Conservation (phyloP, 2,888 invertebrate genomes). For the Orthosia gothica region DNA sequence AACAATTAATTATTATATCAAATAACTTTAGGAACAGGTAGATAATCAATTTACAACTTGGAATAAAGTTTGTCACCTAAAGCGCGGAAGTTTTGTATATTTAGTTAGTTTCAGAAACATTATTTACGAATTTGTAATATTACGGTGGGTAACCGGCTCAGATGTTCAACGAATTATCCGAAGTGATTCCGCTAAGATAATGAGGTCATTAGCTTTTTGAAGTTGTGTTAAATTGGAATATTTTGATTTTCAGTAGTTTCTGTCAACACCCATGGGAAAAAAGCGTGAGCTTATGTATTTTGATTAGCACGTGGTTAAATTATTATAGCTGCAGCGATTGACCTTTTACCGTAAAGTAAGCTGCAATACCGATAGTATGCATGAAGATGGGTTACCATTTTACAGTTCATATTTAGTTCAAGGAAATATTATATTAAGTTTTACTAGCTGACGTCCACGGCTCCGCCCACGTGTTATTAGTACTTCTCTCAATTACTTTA, state of each 20-base stretch:
- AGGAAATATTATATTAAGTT: too few species aligned
- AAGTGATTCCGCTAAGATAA: neutral
- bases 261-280: too few species aligned
- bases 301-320: neutral
- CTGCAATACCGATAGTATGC: too few species aligned
- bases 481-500: too few species aligned
- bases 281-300: too few species aligned
- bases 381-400: neutral
- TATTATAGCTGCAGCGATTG: neutral
- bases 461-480: too few species aligned
- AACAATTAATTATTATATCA: slow-evolving; percentile 49
- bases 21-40: slow-evolving; percentile 42
- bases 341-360: too few species aligned
- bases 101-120: slow-evolving; percentile 30
- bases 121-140: slow-evolving; percentile 41
- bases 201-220: neutral
- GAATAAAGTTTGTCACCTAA: slow-evolving; percentile 41
- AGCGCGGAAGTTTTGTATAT: slow-evolving; percentile 18
- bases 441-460: too few species aligned
- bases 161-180: slow-evolving; percentile 3
- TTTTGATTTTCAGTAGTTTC: neutral
- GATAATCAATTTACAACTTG: slow-evolving; percentile 54
- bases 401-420: too few species aligned
- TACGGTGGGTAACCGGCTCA: slow-evolving; percentile 12
- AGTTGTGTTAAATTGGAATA: neutral